Conservation (phyloP, 2,113 vertebrate genomes). For the Mustelus asterias region DNA sequence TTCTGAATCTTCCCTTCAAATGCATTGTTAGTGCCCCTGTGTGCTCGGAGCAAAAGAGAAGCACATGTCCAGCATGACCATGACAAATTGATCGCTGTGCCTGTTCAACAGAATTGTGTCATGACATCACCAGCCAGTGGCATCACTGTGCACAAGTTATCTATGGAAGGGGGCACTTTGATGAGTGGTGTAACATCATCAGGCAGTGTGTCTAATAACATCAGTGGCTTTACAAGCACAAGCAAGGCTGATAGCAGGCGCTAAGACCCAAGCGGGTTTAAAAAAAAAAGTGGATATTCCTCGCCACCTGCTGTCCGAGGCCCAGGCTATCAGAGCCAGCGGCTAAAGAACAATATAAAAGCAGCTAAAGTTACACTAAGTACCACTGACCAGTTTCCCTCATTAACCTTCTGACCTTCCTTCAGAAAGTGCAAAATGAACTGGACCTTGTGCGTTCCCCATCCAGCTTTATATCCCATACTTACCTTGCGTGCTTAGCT, state of each 20-base stretch:
- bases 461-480: not conserved
- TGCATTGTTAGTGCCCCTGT: not conserved
- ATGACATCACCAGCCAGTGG: not conserved
- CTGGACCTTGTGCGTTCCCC: not conserved
- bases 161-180: not conserved
- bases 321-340: not conserved
- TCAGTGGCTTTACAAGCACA: not conserved
- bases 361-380: constrained; percentile 2
- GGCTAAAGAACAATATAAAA: not conserved
- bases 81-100: not conserved
- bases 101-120: not conserved
- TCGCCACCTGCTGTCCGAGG: not conserved
- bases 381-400: constrained; percentile 4
- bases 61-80: not conserved
- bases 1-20: not conserved
- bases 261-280: not conserved
- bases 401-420: constrained; percentile 15
- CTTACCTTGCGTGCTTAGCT: not conserved
- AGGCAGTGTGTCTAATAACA: not conserved
- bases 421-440: not conserved
- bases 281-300: not conserved
- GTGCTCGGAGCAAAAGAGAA: not conserved
- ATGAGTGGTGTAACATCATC: not conserved
- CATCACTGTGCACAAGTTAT: not conserved
- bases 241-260: not conserved